A percentile compares a stretch with the other conserved stretches of the same genome.
phyloP scores from a whole-genome alignment of 2,888 invertebrate species.

The Agrochola circellaris region DNA sequence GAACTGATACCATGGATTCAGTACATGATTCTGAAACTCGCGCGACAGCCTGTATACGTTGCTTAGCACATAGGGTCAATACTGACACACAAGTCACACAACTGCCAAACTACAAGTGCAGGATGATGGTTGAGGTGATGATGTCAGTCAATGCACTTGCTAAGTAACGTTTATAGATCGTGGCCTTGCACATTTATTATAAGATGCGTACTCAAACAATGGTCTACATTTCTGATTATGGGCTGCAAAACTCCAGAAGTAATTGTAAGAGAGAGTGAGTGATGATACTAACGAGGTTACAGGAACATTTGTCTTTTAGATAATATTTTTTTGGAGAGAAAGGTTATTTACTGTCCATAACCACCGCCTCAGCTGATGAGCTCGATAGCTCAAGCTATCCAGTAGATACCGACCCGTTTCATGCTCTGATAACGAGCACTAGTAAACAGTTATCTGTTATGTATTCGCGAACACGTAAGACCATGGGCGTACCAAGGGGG shows the following conservation, averaged over 20 bases:
- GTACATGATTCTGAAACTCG: too few relatives aligned
- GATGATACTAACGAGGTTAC: not conserved
- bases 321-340: not conserved
- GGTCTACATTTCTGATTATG: not conserved
- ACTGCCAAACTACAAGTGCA: not conserved
- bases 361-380: not conserved
- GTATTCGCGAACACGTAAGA: slow-evolving; percentile 17
- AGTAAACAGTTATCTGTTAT: slow-evolving; percentile 23
- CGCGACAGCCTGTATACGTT: too few relatives aligned
- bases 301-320: not conserved
- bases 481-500: too few relatives aligned
- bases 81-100: not conserved
- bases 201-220: not conserved
- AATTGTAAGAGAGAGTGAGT: not conserved
- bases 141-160: too few relatives aligned
- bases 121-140: not conserved
- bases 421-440: slow-evolving; percentile 37
- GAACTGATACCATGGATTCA: too few relatives aligned
- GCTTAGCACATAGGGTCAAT: too few relatives aligned
- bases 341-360: not conserved
- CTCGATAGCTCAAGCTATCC: not conserved
- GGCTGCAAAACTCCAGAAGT: not conserved
- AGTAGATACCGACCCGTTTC: slow-evolving; percentile 16
- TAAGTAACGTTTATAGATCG: not conserved
- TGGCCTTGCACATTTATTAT: not conserved